Evolutionary conservation across 2,888 invertebrate genomes (phyloP).

Genomic region (Bugula neritina): DNA sequence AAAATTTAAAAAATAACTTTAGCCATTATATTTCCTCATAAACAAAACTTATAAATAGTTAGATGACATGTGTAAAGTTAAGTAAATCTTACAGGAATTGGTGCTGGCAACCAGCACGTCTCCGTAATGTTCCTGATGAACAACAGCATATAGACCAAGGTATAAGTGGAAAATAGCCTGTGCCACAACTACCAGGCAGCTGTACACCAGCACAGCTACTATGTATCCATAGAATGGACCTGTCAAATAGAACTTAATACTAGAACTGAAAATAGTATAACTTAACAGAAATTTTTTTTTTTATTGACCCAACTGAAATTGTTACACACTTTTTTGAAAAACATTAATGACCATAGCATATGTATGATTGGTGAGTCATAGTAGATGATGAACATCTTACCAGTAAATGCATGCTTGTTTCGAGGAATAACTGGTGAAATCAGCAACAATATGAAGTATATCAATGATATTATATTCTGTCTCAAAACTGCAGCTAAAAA

Average conservation of each 20-base stretch:
- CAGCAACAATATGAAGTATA: conserved; percentile 5
- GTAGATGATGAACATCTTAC: too few species aligned
- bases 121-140: conserved; percentile 1
- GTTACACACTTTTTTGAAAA: too few species aligned
- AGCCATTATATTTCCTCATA: too few species aligned
- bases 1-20: too few species aligned
- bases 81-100: conserved; percentile 19
- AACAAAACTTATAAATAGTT: too few species aligned
- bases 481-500: conserved; percentile 4
- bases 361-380: too few species aligned
- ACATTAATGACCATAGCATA: too few species aligned
- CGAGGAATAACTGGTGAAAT: conserved; percentile 4
- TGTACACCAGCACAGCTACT: not conserved
- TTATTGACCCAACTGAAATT: too few species aligned
- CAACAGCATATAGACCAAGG: not conserved
- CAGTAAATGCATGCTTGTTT: not conserved
- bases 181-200: not conserved
- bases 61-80: too few species aligned
- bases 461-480: conserved; percentile 21
- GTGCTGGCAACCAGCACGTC: not conserved
- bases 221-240: conserved; percentile 7
- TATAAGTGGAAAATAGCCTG: conserved; percentile 1
- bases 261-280: not conserved
- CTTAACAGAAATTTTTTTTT: too few species aligned
- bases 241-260: not conserved